These are phyloP conservation scores for Colius striatus DNA, from an alignment of 2,113 vertebrate genomes.

Conservation along the genomic window DNA sequence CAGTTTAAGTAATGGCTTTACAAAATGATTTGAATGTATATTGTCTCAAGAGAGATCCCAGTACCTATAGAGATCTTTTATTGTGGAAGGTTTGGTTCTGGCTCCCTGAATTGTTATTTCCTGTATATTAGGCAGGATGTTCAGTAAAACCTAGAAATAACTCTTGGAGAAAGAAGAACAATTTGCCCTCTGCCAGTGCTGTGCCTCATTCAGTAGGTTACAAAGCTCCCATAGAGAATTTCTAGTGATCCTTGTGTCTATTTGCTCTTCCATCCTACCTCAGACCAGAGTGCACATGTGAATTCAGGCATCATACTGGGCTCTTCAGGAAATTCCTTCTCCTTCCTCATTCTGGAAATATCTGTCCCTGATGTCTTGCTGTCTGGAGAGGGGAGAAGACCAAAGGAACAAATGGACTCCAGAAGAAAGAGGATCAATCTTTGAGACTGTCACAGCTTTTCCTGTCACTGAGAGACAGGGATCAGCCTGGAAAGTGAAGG, in stretches of 20 bases:
- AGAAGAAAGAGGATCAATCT: background rate
- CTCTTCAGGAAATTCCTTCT: background rate
- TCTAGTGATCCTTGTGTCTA: background rate
- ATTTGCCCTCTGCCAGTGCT: background rate
- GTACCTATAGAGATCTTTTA: background rate
- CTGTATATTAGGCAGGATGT: background rate
- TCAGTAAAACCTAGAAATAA: background rate
- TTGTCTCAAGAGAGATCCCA: background rate
- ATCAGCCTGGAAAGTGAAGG: background rate
- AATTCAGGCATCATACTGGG: background rate
- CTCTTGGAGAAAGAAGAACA: fast-evolving
- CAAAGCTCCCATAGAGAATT: background rate
- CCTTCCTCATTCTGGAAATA: background rate
- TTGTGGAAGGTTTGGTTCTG: background rate
- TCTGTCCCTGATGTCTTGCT: background rate
- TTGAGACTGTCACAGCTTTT: background rate
- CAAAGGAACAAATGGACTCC: background rate
- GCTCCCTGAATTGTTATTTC: background rate
- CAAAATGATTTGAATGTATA: background rate
- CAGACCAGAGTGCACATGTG: background rate
- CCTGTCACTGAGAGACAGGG: background rate
- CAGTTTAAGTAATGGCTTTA: background rate
- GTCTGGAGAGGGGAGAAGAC: background rate
- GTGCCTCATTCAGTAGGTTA: background rate
- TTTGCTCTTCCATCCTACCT: background rate